Evolutionary conservation across 1,140 invertebrate genomes (phyloP).

Genomic region (Ruditapes philippinarum): DNA sequence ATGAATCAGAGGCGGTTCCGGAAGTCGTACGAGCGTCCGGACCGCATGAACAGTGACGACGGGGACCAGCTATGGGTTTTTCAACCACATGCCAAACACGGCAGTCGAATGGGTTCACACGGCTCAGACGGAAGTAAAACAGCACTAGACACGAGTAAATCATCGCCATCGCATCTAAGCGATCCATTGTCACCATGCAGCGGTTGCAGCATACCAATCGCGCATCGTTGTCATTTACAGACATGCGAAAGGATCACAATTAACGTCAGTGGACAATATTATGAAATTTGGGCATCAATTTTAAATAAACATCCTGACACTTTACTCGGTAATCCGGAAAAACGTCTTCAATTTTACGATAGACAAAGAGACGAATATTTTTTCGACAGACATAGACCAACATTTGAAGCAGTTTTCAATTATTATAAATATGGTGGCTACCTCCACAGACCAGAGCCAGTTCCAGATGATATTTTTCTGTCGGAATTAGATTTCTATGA

Average conservation of each 20-base stretch:
- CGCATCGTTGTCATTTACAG: conserved; percentile 79
- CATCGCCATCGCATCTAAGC: conserved; percentile 47
- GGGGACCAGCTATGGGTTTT: conserved; percentile 80
- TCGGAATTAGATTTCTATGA: conserved; percentile 86
- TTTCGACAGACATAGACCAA: conserved; percentile 86
- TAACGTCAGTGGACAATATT: conserved; percentile 99
- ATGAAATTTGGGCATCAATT: conserved; percentile 98
- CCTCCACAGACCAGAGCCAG: conserved; percentile 82
- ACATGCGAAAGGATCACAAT: conserved; percentile 92
- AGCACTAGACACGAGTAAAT: conserved; percentile 51
- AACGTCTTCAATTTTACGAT: conserved; percentile 85
- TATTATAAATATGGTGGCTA: conserved; percentile 86
- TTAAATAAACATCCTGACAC: conserved; percentile 99
- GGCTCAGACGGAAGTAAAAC: conserved; percentile 63
- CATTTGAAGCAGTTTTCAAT: conserved; percentile 86
- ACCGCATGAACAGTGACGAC: conserved; percentile 77
- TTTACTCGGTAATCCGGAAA: conserved; percentile 92
- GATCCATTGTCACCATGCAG: conserved; percentile 64
- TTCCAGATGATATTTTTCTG: conserved; percentile 86
- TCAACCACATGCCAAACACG: conserved; percentile 62
- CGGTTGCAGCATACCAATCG: conserved; percentile 69
- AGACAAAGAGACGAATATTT: conserved; percentile 85
- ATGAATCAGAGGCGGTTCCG: conserved; percentile 83
- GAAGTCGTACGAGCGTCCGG: conserved; percentile 78
- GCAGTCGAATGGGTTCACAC: conserved; percentile 51